These are phyloP conservation scores for Cololabis saira DNA, from an alignment of 2,113 vertebrate species.

Conservation along the genomic window DNA sequence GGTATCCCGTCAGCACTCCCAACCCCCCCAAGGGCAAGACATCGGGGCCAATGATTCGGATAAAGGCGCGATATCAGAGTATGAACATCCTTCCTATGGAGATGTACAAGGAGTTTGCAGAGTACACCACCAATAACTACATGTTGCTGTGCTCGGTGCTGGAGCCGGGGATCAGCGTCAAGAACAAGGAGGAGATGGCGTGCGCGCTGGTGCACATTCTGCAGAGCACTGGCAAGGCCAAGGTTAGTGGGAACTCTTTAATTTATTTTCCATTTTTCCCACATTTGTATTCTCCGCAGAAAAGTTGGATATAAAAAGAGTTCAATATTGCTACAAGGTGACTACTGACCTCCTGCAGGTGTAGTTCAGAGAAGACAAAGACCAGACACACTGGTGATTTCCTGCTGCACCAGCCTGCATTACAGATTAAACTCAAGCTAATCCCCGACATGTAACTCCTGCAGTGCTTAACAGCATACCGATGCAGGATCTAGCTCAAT, in stretches of 20 bases:
- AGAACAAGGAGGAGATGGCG: slow-evolving; percentile 99
- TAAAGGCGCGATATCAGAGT: slow-evolving; percentile 96
- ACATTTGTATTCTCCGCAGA: not conserved
- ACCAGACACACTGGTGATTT: slow-evolving; percentile 68
- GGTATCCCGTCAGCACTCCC: slow-evolving; percentile 92
- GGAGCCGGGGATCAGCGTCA: slow-evolving; percentile 95
- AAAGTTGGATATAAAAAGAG: not conserved
- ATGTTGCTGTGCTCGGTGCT: slow-evolving; percentile 95
- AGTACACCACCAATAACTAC: slow-evolving; percentile 98
- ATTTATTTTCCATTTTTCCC: slow-evolving; percentile 4
- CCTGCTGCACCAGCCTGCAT: slow-evolving; percentile 51
- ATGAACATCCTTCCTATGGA: slow-evolving; percentile 99
- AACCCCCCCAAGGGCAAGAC: slow-evolving; percentile 93
- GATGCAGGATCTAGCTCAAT: slow-evolving; percentile 40
- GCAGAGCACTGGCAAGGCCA: slow-evolving; percentile 98
- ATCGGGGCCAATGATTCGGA: slow-evolving; percentile 93
- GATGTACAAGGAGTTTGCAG: slow-evolving; percentile 98
- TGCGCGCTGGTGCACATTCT: slow-evolving; percentile 96
- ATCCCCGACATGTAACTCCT: slow-evolving; percentile 57
- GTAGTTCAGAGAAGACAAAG: slow-evolving; percentile 52
- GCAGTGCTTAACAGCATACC: slow-evolving; percentile 43
- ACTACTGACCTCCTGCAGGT: slow-evolving; percentile 54
- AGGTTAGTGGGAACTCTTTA: slow-evolving; percentile 81
- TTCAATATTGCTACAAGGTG: slow-evolving; percentile 9
- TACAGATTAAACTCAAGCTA: slow-evolving; percentile 67